A percentile compares a stretch with the other conserved stretches of the same genome.
Evolutionary conservation across 2,113 vertebrate species (phyloP).

Genomic region (Mesitornis unicolor): DNA sequence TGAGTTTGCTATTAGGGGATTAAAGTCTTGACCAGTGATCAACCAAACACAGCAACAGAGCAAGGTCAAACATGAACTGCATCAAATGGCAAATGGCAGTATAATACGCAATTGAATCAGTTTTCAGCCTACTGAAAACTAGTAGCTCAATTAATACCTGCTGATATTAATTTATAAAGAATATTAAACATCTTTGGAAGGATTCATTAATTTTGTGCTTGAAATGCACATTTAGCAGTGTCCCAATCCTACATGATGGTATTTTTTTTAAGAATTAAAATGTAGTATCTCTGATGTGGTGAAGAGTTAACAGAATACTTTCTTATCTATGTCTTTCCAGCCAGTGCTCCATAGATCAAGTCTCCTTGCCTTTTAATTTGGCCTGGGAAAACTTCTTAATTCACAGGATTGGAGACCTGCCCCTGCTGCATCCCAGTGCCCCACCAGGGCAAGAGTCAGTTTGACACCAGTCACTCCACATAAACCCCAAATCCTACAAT

Average conservation of each 20-base stretch:
- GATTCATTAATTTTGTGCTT: not conserved
- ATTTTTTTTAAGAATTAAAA: not conserved
- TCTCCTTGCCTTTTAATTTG: not conserved
- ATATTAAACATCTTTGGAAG: not conserved
- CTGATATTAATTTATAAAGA: not conserved
- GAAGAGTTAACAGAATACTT: not conserved
- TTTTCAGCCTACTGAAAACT: not conserved
- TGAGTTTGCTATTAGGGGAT: not conserved
- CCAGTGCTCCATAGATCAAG: not conserved
- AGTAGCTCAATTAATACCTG: not conserved
- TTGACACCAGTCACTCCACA: not conserved
- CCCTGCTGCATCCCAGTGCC: not conserved
- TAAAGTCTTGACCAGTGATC: not conserved
- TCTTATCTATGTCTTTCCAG: not conserved
- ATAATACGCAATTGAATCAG: not conserved
- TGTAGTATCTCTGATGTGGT: fast-evolving
- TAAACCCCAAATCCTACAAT: not conserved
- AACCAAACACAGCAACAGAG: not conserved
- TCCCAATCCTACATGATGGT: no score
- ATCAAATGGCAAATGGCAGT: not conserved
- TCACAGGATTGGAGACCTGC: not conserved
- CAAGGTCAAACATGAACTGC: not conserved
- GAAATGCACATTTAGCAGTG: not conserved
- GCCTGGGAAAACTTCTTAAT: not conserved
- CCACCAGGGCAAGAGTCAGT: not conserved